Evolutionary conservation across 1,140 invertebrate genomes (phyloP).

Genomic region (Cheumatopsyche charites): DNA sequence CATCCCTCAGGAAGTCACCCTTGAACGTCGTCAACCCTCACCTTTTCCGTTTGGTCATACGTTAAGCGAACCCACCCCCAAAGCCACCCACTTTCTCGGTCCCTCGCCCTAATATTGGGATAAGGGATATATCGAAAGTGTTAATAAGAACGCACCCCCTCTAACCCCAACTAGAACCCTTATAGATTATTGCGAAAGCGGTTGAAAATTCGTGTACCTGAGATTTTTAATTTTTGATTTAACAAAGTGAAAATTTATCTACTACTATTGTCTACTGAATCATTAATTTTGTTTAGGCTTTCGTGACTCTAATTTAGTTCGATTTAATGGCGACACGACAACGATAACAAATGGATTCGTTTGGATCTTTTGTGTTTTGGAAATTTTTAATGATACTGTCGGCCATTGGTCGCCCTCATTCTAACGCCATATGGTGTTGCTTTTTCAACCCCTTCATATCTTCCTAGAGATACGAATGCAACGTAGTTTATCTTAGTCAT

Average conservation of each 20-base stretch:
- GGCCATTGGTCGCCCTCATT: slow-evolving; percentile 18
- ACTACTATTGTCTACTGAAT: background rate
- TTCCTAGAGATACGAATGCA: background rate
- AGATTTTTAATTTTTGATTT: background rate
- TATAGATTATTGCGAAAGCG: background rate
- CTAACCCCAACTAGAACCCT: background rate
- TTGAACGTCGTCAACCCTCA: slow-evolving; percentile 23
- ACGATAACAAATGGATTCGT: slow-evolving; percentile 6
- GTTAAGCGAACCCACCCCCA: slow-evolving; percentile 28
- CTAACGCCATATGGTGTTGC: slow-evolving; percentile 14
- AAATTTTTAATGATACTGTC: background rate
- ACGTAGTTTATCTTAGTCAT: slow-evolving; percentile 29
- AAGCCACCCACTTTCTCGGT: background rate
- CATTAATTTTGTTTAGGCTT: too few relatives aligned
- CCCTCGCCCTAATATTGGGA: background rate
- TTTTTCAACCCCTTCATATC: background rate
- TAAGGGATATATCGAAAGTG: slow-evolving; percentile 39
- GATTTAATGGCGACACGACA: background rate
- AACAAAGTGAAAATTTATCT: background rate
- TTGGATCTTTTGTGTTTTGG: background rate
- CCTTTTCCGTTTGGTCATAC: slow-evolving; percentile 36
- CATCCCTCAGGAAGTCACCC: slow-evolving; percentile 34
- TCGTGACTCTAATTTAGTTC: too few relatives aligned
- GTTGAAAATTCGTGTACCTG: background rate
- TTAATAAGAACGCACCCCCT: slow-evolving; percentile 34